Conservation (phyloP, 2,113 vertebrate genomes). For the Hippotragus niger region DNA sequence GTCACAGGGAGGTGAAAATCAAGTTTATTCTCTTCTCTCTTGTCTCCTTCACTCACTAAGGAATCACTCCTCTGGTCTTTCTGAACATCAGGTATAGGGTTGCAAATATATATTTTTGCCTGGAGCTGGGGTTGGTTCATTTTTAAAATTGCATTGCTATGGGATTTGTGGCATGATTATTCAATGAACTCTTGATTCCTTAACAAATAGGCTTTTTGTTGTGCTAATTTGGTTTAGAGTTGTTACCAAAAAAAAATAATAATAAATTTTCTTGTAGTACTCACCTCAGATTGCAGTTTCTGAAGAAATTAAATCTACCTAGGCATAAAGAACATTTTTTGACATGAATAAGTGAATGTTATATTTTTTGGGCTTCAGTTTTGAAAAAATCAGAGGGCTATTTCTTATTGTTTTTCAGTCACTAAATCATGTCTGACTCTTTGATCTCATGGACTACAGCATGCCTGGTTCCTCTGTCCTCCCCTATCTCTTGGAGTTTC, state of each 20-base stretch:
- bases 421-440: not conserved
- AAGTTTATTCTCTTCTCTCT: not conserved
- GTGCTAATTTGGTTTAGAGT: not conserved
- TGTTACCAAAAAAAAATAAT: no score
- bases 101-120: slow-evolving; percentile 9
- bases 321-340: not conserved
- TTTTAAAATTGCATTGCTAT: not conserved
- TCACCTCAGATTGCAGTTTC: not conserved
- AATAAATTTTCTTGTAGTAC: not conserved
- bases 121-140: not conserved
- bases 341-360: not conserved
- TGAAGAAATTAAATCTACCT: not conserved
- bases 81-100: not conserved
- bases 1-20: not conserved
- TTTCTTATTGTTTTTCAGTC: not conserved
- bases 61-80: not conserved
- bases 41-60: not conserved
- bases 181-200: not conserved
- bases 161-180: not conserved
- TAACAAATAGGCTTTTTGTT: not conserved
- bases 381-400: not conserved
- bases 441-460: not conserved
- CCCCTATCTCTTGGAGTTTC: not conserved
- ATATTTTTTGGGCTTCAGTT: not conserved
- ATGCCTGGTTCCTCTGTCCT: not conserved